Evolutionary conservation across 1,140 invertebrate species (phyloP).

Genomic region (Ctenoplectra terminalis): DNA sequence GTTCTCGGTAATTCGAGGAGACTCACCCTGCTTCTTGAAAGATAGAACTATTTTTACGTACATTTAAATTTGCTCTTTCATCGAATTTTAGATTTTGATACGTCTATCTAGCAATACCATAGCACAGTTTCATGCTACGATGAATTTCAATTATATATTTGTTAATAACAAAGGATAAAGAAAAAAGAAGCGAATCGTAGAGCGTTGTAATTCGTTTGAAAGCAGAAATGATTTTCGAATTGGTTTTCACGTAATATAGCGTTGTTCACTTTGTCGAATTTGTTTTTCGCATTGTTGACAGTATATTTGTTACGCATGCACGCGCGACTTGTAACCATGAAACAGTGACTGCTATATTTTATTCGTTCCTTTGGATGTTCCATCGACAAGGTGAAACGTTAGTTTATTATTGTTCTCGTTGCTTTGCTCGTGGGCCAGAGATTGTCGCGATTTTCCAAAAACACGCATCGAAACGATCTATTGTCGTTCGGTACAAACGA

Average conservation of each 20-base stretch:
- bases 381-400: neutral
- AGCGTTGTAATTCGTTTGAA: neutral
- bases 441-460: neutral
- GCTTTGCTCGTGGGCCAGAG: neutral
- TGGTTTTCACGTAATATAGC: neutral
- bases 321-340: neutral
- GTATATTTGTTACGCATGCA: neutral
- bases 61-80: too few species aligned
- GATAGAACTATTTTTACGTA: neutral
- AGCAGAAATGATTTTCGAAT: neutral
- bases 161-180: neutral
- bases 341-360: neutral
- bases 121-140: too few species aligned
- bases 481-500: too few species aligned
- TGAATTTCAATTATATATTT: neutral
- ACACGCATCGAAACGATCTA: neutral
- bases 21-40: neutral
- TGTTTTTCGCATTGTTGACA: neutral
- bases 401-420: neutral
- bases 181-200: neutral
- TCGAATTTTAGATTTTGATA: too few species aligned
- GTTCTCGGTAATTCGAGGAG: neutral
- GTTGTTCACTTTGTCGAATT: slow-evolving; percentile 1
- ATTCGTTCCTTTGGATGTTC: neutral
- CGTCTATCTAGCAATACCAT: neutral